Conservation (phyloP, 2,797 vertebrate genomes). For the Glossophaga mutica region DNA sequence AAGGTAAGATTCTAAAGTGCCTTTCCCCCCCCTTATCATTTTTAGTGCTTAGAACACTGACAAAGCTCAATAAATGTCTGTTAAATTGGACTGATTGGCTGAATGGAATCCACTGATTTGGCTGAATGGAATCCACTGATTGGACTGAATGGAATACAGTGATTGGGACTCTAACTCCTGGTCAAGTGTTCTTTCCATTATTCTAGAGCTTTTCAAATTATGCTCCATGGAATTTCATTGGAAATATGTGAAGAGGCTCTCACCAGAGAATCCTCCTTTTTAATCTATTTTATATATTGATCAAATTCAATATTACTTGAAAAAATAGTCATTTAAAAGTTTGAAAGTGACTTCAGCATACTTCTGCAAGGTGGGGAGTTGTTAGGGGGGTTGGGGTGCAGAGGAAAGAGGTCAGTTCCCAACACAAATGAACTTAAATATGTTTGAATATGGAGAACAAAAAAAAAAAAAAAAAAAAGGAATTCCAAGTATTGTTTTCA, state of each 20-base stretch:
- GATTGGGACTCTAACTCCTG: not conserved
- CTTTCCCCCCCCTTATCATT: not conserved
- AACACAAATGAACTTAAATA: not conserved
- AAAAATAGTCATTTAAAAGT: not conserved
- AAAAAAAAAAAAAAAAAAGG: not conserved
- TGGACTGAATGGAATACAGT: not conserved
- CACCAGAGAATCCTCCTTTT: not conserved
- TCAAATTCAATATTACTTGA: not conserved
- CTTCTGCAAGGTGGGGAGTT: not conserved
- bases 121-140: not conserved
- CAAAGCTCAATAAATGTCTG: not conserved
- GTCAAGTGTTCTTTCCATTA: not conserved
- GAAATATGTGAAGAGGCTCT: not conserved
- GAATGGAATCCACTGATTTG: not conserved
- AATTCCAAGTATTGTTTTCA: conserved; percentile 20
- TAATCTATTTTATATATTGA: not conserved
- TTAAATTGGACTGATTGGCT: not conserved
- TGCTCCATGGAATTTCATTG: not conserved
- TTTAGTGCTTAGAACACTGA: not conserved
- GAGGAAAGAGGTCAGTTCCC: not conserved
- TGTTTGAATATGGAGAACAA: not conserved
- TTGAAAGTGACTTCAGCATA: not conserved
- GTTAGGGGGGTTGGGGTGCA: not conserved
- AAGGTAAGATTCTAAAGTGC: not conserved
- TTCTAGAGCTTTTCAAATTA: not conserved